Evolutionary conservation across 2,797 vertebrate genomes (phyloP), one percentile per base, ranked within the genome.

Genomic region (Gymnocypris eckloni): DNA sequence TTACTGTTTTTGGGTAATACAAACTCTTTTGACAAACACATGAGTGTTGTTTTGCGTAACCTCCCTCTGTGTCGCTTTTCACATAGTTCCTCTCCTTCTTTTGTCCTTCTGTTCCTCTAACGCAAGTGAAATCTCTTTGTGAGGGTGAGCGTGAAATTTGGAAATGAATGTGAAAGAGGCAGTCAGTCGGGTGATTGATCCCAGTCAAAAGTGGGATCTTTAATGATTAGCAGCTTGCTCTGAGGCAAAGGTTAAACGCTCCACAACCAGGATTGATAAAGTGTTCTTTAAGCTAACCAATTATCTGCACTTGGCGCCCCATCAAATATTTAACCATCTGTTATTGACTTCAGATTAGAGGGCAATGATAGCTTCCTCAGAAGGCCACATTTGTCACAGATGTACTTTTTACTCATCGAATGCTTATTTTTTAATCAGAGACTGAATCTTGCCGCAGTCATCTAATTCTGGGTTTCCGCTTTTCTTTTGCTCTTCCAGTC

Each of bases 301-400:
- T 91, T 91, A 90, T 88, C 87, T 86, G 64, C 86, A 78, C 86
- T 90, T 84, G 87, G 87, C 37, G 70, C 89, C 73, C 84, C 87
- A 90, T 90, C 79, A 89, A 91, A 91, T 89, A 89, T 90, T 90
- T 90, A 91, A 92, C 88, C 86, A 88, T 89, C 89, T 91, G 89
- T 79, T 90, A 92, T 89, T 69, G 86, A 89, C 89, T 90, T 89
- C 52, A 85, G 82, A 90, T 90, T 89, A 90, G 85, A 52, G 73
- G 25, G 61, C 83, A 87, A 8, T 85, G 81, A 80, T 69, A 89
- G 67, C 78, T 87, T 89, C 82, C 87, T 86, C 79, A 84, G 41
- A 87, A 87, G 64, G 61, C 45, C 70, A 66, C 79, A 52, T 67
- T 72, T 81, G 82, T 45, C 67, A 81, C 81, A 85, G 69, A 66